These are phyloP conservation scores for Actinernus sp. DNA, from an alignment of 92 coral and sea anemone species.

Conservation along the genomic window DNA sequence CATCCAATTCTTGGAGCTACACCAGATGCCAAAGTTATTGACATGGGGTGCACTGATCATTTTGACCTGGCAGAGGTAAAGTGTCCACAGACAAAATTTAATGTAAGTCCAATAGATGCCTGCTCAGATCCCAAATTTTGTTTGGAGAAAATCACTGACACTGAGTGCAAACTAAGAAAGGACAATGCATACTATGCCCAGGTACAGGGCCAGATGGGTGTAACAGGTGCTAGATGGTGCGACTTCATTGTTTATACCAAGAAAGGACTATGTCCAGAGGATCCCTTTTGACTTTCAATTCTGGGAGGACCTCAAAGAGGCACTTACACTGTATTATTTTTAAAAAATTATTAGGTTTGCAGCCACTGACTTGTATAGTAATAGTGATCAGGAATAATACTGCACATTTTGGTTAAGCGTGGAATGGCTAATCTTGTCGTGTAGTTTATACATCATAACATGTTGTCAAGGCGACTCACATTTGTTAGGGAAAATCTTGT, in stretches of 20 bases:
- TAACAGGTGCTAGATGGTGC: constrained; percentile 53
- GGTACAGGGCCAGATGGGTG: constrained; percentile 61
- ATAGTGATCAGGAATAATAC: not conserved
- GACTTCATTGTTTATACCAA: too few species aligned
- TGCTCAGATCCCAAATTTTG: constrained; percentile 30
- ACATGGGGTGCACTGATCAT: constrained; percentile 32
- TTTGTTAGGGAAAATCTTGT: too few species aligned
- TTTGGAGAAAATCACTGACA: constrained; percentile 22
- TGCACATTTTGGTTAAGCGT: too few species aligned
- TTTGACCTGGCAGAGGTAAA: constrained; percentile 58
- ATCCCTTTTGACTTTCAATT: constrained; percentile 25
- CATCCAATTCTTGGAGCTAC: constrained; percentile 32
- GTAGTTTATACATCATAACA: too few species aligned
- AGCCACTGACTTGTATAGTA: constrained; percentile 8
- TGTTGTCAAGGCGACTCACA: too few species aligned
- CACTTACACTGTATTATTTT: constrained; percentile 22
- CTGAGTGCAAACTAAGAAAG: constrained; percentile 12
- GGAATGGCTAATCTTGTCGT: too few species aligned
- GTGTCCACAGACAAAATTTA: too few species aligned
- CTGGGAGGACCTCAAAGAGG: constrained; percentile 17
- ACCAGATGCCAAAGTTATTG: constrained; percentile 53
- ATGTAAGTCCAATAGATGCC: constrained; percentile 59
- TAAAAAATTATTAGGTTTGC: constrained; percentile 42
- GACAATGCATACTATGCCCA: constrained; percentile 34
- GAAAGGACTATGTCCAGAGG: constrained; percentile 22